Percentiles rank a stretch among this genome's conserved stretches.
Conservation (phyloP, 2,888 invertebrate genomes). For the Bellardia pandia region DNA sequence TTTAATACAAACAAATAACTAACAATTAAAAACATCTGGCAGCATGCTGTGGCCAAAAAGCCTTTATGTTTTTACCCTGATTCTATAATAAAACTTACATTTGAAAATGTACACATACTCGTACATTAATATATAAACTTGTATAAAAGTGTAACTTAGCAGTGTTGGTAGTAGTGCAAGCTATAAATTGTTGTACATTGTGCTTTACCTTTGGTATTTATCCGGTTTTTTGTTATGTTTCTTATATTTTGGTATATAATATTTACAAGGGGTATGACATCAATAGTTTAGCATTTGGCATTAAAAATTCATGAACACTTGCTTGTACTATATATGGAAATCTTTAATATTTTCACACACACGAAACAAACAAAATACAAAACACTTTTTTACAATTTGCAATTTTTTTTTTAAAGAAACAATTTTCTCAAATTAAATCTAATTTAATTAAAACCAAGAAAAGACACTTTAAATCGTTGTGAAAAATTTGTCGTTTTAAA, state of each 20-base stretch:
- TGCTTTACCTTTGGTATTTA: constrained; percentile 71
- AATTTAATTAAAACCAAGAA: neutral
- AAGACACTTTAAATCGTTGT: constrained; percentile 71
- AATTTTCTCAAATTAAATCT: constrained; percentile 1
- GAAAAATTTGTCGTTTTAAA: neutral
- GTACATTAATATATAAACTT: neutral
- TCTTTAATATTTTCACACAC: constrained; percentile 5
- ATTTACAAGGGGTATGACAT: constrained; percentile 68
- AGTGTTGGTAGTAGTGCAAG: constrained; percentile 22
- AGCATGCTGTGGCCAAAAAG: too few species aligned
- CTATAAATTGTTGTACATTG: constrained; percentile 43
- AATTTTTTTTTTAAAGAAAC: neutral
- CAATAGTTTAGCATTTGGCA: constrained; percentile 70
- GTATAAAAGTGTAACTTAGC: neutral
- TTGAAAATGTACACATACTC: too few species aligned
- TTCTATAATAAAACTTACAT: too few species aligned
- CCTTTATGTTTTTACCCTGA: too few species aligned
- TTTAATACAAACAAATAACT: too few species aligned
- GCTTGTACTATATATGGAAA: constrained; percentile 30
- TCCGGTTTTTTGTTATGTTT: constrained; percentile 71
- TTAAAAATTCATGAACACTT: constrained; percentile 69
- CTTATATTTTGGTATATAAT: constrained; percentile 56
- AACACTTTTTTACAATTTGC: neutral
- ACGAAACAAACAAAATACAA: neutral
- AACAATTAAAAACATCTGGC: too few species aligned